phyloP scores from a whole-genome alignment of 2,113 vertebrate species.

The Labrus mixtus region DNA sequence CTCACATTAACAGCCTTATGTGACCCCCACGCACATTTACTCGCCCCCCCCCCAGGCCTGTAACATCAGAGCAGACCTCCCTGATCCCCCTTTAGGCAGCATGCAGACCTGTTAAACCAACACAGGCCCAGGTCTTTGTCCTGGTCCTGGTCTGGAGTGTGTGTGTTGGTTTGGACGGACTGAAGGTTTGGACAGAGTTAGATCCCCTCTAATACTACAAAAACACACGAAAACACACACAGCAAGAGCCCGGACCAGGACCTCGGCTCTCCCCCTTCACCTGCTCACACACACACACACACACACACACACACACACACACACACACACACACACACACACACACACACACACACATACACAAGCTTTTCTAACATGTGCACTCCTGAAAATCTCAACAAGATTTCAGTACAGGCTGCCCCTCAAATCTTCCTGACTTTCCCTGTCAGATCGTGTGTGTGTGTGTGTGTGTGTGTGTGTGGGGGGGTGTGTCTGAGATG shows the following conservation, averaged over 20 bases:
- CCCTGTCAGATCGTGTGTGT: too few species aligned
- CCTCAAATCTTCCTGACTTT: too few species aligned
- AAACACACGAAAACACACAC: constrained; percentile 37
- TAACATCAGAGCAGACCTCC: constrained; percentile 68
- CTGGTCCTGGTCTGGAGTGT: constrained; percentile 66
- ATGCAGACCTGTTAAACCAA: constrained; percentile 77
- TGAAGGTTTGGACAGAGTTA: constrained; percentile 74
- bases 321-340: too few species aligned
- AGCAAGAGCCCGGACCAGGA: constrained; percentile 57
- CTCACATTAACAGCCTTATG: constrained; percentile 57
- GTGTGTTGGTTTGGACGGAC: constrained; percentile 78
- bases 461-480: too few species aligned
- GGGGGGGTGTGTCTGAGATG: too few species aligned
- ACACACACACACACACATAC: too few species aligned
- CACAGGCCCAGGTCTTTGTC: constrained; percentile 74
- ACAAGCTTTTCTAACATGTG: too few species aligned
- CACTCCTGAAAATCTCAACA: too few species aligned
- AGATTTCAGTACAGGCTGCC: too few species aligned
- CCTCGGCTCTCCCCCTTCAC: constrained; percentile 63
- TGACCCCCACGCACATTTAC: constrained; percentile 40
- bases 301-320: too few species aligned
- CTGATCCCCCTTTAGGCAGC: constrained; percentile 66
- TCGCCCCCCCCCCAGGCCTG: constrained; percentile 32
- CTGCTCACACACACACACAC: constrained; percentile 44
- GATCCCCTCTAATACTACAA: constrained; percentile 79